phyloP scores from a whole-genome alignment of 2,113 vertebrate species.

The Orycteropus afer region DNA sequence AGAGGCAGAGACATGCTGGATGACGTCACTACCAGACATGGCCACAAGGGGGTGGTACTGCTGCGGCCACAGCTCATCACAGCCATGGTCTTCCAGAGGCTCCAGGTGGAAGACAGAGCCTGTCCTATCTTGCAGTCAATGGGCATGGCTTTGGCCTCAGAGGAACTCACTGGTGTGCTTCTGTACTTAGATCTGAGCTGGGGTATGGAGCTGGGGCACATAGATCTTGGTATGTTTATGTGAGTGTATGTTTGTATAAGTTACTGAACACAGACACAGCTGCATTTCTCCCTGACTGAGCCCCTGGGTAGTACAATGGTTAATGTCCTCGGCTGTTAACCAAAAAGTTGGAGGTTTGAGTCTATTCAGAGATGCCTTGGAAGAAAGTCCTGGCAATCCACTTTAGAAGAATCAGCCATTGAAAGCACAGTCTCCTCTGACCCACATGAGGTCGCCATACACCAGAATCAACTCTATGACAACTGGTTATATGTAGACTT shows the following conservation, averaged over 20 bases:
- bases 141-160: neutral
- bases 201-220: neutral
- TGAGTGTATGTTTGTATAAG: neutral
- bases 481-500: neutral
- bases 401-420: neutral
- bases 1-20: rapidly evolving
- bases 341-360: neutral
- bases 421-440: neutral
- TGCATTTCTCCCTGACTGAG: neutral
- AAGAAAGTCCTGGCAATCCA: neutral
- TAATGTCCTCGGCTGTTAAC: neutral
- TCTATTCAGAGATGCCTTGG: neutral
- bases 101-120: neutral
- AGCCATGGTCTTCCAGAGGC: neutral
- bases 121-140: neutral
- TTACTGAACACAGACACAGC: neutral
- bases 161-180: neutral
- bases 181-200: neutral
- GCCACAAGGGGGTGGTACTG: constrained; percentile 16
- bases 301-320: neutral
- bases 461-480: neutral
- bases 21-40: neutral
- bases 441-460: neutral
- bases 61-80: rapidly evolving
- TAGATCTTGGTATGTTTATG: neutral